These are phyloP conservation scores for Agraylea sexmaculata DNA, from an alignment of 1,140 invertebrate species.

Conservation along the genomic window DNA sequence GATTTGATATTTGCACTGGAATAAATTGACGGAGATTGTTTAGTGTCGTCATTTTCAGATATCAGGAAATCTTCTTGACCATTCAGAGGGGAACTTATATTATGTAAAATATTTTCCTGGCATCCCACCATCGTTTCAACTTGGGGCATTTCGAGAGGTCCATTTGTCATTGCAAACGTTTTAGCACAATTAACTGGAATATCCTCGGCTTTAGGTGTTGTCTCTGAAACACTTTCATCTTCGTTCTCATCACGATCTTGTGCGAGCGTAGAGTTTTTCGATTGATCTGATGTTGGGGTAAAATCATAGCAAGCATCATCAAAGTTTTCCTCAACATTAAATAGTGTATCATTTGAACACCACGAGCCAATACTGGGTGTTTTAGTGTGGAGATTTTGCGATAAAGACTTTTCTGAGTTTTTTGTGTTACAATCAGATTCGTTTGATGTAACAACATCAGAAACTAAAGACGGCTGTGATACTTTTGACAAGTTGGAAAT, in stretches of 20 bases:
- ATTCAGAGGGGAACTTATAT: too few relatives aligned
- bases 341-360: conserved; percentile 48
- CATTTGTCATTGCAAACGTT: background rate
- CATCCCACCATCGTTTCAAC: conserved; percentile 16
- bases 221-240: too few relatives aligned
- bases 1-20: too few relatives aligned
- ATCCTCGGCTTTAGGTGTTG: too few relatives aligned
- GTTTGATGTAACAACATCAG: conserved; percentile 34
- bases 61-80: too few relatives aligned
- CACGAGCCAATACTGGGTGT: conserved; percentile 48
- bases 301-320: conserved; percentile 26
- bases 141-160: conserved; percentile 1
- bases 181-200: background rate
- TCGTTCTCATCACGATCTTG: too few relatives aligned
- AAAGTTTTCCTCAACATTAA: conserved; percentile 46
- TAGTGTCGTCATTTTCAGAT: too few relatives aligned
- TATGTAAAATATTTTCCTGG: conserved; percentile 1
- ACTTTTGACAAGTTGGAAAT: conserved; percentile 30
- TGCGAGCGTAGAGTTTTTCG: too few relatives aligned
- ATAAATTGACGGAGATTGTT: too few relatives aligned
- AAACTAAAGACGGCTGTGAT: conserved; percentile 33
- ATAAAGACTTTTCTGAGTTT: conserved; percentile 24
- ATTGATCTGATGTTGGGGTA: conserved; percentile 7
- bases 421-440: conserved; percentile 26
- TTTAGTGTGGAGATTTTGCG: conserved; percentile 31